These are phyloP conservation scores for Drosophila affinis DNA, from an alignment of 2,888 invertebrate genomes.

Conservation along the genomic window DNA sequence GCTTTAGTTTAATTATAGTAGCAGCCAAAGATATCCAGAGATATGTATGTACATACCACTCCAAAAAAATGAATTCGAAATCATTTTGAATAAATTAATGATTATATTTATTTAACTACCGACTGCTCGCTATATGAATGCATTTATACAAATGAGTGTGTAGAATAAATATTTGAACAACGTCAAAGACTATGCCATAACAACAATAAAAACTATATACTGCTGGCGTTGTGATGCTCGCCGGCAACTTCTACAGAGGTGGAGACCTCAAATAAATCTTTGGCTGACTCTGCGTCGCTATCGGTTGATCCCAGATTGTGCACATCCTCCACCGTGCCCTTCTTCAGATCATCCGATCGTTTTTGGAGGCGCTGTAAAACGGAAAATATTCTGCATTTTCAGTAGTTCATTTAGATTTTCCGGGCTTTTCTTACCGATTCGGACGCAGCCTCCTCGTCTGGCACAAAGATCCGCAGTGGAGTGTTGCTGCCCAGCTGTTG, in stretches of 20 bases:
- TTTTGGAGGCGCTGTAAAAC: conserved; percentile 76
- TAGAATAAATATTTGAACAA: conserved; percentile 63
- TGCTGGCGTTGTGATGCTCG: conserved; percentile 59
- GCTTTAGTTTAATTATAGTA: too few species aligned
- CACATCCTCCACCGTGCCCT: conserved; percentile 66
- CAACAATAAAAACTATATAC: conserved; percentile 53
- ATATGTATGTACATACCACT: too few species aligned
- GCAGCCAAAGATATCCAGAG: too few species aligned
- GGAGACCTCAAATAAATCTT: conserved; percentile 76
- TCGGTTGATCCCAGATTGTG: conserved; percentile 15
- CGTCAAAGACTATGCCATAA: conserved; percentile 42
- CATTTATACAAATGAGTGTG: conserved; percentile 59
- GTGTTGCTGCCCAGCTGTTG: conserved; percentile 80
- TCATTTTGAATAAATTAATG: conserved; percentile 59
- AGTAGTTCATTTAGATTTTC: not conserved
- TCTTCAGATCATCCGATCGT: conserved; percentile 77
- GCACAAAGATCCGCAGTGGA: conserved; percentile 85
- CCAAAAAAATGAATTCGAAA: not conserved
- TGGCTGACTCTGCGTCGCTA: conserved; percentile 46
- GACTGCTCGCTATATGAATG: conserved; percentile 65
- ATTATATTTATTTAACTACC: conserved; percentile 69
- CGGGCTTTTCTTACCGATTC: conserved; percentile 62
- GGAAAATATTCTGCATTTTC: not conserved
- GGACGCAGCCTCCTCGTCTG: conserved; percentile 82
- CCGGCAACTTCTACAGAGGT: conserved; percentile 80